These are phyloP conservation scores for Aspidoscelis tigris DNA, from an alignment of 2,113 vertebrate genomes.

Conservation along the genomic window DNA sequence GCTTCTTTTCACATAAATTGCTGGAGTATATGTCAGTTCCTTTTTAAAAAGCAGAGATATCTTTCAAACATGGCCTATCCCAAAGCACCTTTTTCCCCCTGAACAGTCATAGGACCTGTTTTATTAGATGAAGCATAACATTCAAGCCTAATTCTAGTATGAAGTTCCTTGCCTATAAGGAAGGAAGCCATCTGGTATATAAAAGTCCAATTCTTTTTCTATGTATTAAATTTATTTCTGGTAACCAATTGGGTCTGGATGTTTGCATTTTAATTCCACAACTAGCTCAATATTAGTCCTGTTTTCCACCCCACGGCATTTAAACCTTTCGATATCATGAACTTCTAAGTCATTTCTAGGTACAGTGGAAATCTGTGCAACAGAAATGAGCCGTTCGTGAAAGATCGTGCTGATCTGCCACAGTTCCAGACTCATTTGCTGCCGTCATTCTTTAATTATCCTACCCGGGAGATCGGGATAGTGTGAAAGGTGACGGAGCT, in stretches of 20 bases:
- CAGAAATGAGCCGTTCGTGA: neutral
- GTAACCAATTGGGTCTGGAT: neutral
- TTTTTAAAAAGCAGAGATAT: neutral
- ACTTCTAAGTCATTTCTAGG: neutral
- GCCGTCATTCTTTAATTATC: conserved; percentile 21
- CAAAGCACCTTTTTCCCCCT: no score
- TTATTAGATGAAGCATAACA: neutral
- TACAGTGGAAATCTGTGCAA: neutral
- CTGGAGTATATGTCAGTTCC: neutral
- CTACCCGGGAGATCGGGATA: conserved; percentile 10
- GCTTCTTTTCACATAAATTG: neutral
- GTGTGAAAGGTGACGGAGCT: conserved; percentile 36
- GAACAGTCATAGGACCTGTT: neutral
- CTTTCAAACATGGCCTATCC: neutral
- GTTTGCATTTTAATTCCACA: neutral
- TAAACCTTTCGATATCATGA: neutral
- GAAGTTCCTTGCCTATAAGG: neutral
- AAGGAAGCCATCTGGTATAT: neutral
- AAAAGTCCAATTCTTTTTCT: neutral
- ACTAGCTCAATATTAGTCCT: neutral
- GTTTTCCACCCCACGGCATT: conserved; percentile 12
- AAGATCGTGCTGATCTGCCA: neutral
- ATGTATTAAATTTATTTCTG: neutral
- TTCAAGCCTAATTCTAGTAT: neutral
- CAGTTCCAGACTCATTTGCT: conserved; percentile 30